phyloP scores from a whole-genome alignment of 2,113 vertebrate species.

The Merops nubicus region DNA sequence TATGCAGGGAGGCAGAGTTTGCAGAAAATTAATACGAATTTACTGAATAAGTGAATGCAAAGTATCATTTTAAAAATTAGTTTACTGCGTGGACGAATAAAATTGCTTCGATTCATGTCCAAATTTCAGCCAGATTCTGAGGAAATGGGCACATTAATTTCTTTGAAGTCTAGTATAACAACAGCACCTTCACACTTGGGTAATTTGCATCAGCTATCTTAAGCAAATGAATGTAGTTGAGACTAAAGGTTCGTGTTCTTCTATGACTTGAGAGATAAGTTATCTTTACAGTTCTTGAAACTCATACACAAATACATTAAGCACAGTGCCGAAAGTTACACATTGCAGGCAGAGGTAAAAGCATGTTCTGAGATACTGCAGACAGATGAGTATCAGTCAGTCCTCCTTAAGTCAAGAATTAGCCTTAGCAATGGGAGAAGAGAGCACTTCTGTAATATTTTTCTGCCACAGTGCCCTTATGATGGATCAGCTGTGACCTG shows the following conservation, averaged over 20 bases:
- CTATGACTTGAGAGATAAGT: background rate
- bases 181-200: background rate
- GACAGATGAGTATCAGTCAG: background rate
- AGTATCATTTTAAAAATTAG: background rate
- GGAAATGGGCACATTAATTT: background rate
- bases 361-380: background rate
- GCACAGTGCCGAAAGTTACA: background rate
- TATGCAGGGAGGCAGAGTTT: background rate
- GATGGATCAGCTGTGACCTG: background rate
- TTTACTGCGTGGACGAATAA: background rate
- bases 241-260: background rate
- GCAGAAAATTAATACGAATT: background rate
- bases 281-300: background rate
- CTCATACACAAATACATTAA: background rate
- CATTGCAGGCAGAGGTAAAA: background rate
- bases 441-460: background rate
- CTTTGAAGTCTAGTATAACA: background rate
- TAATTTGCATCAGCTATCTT: background rate
- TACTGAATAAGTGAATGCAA: background rate
- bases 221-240: background rate
- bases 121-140: background rate
- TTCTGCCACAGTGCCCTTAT: background rate
- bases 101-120: background rate
- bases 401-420: background rate
- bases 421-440: background rate